Conservation (phyloP, 2,888 invertebrate species). For the Drosophila atripex region DNA sequence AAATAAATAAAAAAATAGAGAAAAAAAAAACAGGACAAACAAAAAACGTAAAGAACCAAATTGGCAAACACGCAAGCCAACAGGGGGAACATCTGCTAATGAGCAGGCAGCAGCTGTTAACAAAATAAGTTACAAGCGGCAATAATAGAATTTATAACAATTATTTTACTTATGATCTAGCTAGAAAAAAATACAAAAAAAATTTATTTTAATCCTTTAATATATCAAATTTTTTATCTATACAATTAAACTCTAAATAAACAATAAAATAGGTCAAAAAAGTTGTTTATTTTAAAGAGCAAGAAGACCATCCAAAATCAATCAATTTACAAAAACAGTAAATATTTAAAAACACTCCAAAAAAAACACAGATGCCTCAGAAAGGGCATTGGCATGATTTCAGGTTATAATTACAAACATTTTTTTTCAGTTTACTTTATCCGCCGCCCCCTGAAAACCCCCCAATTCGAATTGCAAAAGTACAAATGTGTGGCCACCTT, state of each 20-base stretch:
- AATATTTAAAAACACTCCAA: slow-evolving; percentile 5
- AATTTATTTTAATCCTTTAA: neutral
- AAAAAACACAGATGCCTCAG: slow-evolving; percentile 3
- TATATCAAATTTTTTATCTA: no score
- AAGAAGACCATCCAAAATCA: neutral
- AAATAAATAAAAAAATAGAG: neutral
- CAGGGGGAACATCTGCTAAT: slow-evolving; percentile 41
- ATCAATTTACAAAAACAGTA: slow-evolving; percentile 7
- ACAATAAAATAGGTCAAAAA: neutral
- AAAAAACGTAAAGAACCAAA: slow-evolving; percentile 15
- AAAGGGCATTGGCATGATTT: slow-evolving; percentile 15
- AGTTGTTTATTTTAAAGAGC: neutral
- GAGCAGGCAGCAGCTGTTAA: slow-evolving; percentile 25
- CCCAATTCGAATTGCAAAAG: slow-evolving; percentile 3
- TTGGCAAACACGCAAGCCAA: slow-evolving; percentile 30
- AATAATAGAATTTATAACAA: neutral
- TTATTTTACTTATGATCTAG: neutral
- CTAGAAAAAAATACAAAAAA: neutral
- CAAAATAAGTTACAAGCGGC: slow-evolving; percentile 1
- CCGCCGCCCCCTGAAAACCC: neutral
- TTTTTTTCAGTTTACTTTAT: slow-evolving; percentile 5
- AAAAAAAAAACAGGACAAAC: slow-evolving; percentile 13
- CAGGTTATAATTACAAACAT: neutral
- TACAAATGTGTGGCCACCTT: slow-evolving; percentile 42
- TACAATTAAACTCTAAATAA: neutral